Evolutionary conservation across 2,113 vertebrate species (phyloP).

Genomic region (Cyprinodon tularosa): DNA sequence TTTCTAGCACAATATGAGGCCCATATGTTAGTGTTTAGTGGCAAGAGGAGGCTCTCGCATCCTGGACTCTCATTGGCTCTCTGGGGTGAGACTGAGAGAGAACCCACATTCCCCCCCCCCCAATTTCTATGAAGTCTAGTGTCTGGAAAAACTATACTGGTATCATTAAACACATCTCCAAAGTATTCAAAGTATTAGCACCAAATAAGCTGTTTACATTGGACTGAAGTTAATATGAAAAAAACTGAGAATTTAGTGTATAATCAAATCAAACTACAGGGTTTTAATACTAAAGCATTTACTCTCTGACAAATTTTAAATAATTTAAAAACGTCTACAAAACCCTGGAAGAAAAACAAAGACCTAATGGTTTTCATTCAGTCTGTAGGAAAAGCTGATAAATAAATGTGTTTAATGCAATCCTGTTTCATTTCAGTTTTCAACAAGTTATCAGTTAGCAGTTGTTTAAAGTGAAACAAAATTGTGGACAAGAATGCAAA

Average conservation of each 20-base stretch:
- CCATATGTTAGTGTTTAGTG: constrained; percentile 73
- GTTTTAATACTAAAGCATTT: background rate
- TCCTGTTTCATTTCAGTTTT: no score
- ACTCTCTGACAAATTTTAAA: no score
- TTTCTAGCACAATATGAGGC: constrained; percentile 16
- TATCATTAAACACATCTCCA: background rate
- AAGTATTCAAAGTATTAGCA: background rate
- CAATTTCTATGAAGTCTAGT: constrained; percentile 5
- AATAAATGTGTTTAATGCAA: no score
- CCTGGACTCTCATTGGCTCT: constrained; percentile 70
- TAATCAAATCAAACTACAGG: background rate
- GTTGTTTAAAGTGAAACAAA: background rate
- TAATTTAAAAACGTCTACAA: no score
- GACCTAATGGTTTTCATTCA: no score
- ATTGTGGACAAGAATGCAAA: no score
- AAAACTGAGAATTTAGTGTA: background rate
- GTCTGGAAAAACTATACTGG: background rate
- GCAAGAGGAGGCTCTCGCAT: constrained; percentile 71
- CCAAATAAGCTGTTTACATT: background rate
- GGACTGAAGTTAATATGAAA: background rate
- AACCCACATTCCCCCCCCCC: background rate
- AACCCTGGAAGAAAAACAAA: no score
- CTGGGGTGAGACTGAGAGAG: constrained; percentile 7
- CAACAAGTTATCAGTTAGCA: no score
- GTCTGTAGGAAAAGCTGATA: no score